Base-by-base conservation (phyloP, 2,113 vertebrate genomes). In the Sorex fumeus region DNA sequence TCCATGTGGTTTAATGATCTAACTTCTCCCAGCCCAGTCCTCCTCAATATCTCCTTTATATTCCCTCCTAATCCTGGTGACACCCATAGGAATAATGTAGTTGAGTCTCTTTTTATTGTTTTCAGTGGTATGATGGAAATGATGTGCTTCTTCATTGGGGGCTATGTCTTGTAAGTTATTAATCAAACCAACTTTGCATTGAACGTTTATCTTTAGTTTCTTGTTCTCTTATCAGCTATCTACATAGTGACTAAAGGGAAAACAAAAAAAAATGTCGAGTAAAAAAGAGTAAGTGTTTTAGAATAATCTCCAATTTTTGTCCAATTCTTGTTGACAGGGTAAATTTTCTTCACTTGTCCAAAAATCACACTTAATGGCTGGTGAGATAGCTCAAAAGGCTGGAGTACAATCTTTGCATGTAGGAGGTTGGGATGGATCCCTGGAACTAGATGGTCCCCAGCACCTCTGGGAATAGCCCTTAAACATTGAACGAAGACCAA, bases 241-340 rank as follows among this genome's bases (percentile, higher is more conserved):
- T 13, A 30, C 43, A 28, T 66, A 76, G 27, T 40, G 27, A 60
- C 30, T 47, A 13, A 13, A 4, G 32, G 19, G 50, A 66, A 11
- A 6, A 77, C 2, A 70, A 43, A 66, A 47, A 13, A 72, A 72
- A 47, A 15, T 60, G 23, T 45, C 18, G 4, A 30, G 1, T 40
- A 60, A 27, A 32, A 89, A 72, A 57, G 80, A 86, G 19, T 9
- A 12, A 89, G 9, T 78, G 69, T 69, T 85, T 94, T 16, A 72
- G 89, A 88, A 45, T 12, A 32, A 6, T 81, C 36, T 64, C 47
- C 47, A 10, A 50, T 9, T 50, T 9, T 50, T 50, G 47, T 50
- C 9, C 2, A 50, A 5, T 50, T 50, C 47, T 50, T 50, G 47
- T 50, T 9, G 88, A 86, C 8, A 32, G 40, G 64, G 27, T 62